Evolutionary conservation across 1,140 invertebrate genomes (phyloP).

Genomic region (Achatina immaculata): DNA sequence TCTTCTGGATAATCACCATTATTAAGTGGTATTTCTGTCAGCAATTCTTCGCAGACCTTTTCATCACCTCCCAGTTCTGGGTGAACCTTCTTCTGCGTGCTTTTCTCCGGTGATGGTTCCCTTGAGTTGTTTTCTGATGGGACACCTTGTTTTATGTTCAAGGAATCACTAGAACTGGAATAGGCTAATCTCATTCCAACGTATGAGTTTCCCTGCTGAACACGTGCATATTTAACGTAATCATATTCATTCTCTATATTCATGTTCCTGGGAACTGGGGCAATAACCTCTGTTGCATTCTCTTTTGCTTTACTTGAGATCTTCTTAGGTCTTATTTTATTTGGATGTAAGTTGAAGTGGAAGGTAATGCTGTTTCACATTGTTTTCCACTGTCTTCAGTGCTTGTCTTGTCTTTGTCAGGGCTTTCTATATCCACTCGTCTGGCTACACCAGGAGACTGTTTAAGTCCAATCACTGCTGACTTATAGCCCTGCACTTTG

Average conservation of each 20-base stretch:
- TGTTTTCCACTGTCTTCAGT: constrained; percentile 47
- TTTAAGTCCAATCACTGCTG: constrained; percentile 62
- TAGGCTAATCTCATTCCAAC: constrained; percentile 82
- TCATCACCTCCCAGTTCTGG: constrained; percentile 46
- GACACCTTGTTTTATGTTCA: constrained; percentile 46
- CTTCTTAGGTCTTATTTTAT: constrained; percentile 9
- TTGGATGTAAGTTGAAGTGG: neutral
- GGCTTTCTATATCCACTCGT: constrained; percentile 55
- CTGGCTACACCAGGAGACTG: constrained; percentile 69
- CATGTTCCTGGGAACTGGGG: constrained; percentile 43
- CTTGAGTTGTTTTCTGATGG: constrained; percentile 48
- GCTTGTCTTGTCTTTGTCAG: constrained; percentile 48
- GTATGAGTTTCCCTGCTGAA: constrained; percentile 82
- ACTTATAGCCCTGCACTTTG: constrained; percentile 57
- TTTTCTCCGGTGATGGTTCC: constrained; percentile 60
- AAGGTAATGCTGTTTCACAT: neutral
- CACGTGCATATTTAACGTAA: constrained; percentile 86
- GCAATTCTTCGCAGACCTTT: constrained; percentile 62
- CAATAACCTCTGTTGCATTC: constrained; percentile 37
- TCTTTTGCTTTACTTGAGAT: constrained; percentile 8
- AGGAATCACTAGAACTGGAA: constrained; percentile 63
- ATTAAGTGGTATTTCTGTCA: constrained; percentile 68
- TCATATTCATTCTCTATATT: constrained; percentile 70
- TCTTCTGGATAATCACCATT: constrained; percentile 56
- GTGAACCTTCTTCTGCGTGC: constrained; percentile 46